phyloP scores from a whole-genome alignment of 2,113 vertebrate genomes.

The Ophiodon elongatus region DNA sequence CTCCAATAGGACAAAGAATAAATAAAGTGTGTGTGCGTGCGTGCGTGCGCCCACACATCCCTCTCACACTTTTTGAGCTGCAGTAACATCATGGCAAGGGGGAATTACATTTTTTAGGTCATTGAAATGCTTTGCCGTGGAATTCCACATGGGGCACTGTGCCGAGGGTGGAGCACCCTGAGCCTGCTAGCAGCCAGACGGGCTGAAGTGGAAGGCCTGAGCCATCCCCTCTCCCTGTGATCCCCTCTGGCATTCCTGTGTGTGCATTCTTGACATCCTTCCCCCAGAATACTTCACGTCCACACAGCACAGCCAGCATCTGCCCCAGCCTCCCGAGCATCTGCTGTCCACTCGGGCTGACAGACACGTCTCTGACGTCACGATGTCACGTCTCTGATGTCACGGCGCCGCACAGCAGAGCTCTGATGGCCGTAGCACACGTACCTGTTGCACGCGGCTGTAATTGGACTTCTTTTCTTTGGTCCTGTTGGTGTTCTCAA shows the following conservation, averaged over 20 bases:
- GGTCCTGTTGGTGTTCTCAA: not conserved
- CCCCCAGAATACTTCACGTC: slow-evolving; percentile 62
- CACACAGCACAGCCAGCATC: slow-evolving; percentile 45
- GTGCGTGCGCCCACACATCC: not conserved
- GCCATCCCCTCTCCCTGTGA: slow-evolving; percentile 4
- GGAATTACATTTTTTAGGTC: slow-evolving; percentile 42
- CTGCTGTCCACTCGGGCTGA: slow-evolving; percentile 47
- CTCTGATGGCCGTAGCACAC: slow-evolving; percentile 19
- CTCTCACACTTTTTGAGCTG: slow-evolving; percentile 14
- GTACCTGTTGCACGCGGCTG: not conserved
- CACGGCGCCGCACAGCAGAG: slow-evolving; percentile 13
- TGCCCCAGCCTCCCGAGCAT: slow-evolving; percentile 48
- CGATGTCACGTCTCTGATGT: slow-evolving; percentile 34
- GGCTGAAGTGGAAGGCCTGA: slow-evolving; percentile 18
- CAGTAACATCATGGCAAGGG: slow-evolving; percentile 21
- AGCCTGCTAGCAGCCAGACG: slow-evolving; percentile 30
- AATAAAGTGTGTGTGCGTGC: too few species aligned
- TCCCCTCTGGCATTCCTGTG: slow-evolving; percentile 41
- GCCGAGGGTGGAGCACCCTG: slow-evolving; percentile 48
- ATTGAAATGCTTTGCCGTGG: slow-evolving; percentile 41
- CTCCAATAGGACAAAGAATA: not conserved
- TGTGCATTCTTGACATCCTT: slow-evolving; percentile 61
- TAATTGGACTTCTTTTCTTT: not conserved
- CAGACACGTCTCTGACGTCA: slow-evolving; percentile 34
- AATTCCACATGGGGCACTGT: slow-evolving; percentile 54